A percentile compares a stretch with the other conserved stretches of the same genome.
These are phyloP conservation scores for Cyclargus thomasi DNA, from an alignment of 1,140 invertebrate genomes.

Conservation along the genomic window DNA sequence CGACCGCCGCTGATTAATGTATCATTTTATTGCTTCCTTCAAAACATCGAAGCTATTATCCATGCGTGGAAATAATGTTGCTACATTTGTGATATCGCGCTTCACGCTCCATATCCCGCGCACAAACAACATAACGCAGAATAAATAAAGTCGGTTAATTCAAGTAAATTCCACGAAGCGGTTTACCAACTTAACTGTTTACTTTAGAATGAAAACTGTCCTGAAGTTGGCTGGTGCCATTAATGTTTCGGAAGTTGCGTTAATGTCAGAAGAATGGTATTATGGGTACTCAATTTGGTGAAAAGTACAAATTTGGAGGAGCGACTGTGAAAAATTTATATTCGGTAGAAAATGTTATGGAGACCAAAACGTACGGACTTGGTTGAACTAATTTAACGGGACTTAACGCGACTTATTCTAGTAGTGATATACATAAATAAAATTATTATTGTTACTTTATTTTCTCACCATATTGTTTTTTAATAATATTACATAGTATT, in stretches of 20 bases:
- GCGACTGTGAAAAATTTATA: too few species aligned
- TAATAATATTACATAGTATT: too few species aligned
- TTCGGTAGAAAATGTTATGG: too few species aligned
- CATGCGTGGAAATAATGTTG: slow-evolving; percentile 35
- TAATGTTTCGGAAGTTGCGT: neutral
- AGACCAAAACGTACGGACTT: too few species aligned
- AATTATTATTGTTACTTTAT: too few species aligned
- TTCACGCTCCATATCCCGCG: slow-evolving; percentile 51
- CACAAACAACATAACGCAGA: slow-evolving; percentile 39
- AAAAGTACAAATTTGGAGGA: too few species aligned
- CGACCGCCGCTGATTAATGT: neutral
- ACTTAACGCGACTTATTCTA: too few species aligned
- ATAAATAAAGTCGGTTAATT: slow-evolving; percentile 42
- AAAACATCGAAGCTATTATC: slow-evolving; percentile 23
- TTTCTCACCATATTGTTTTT: too few species aligned
- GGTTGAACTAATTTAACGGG: too few species aligned
- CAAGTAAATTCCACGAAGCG: slow-evolving; percentile 35
- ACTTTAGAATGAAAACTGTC: slow-evolving; percentile 30
- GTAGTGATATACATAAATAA: too few species aligned
- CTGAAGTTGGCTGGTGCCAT: neutral
- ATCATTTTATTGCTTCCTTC: slow-evolving; percentile 18
- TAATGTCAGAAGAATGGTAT: too few species aligned
- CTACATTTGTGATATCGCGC: slow-evolving; percentile 43
- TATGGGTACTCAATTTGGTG: too few species aligned
- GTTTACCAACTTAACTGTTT: slow-evolving; percentile 38